Evolutionary conservation across 2,888 invertebrate species (phyloP).

Genomic region (Aphodius sticticus): DNA sequence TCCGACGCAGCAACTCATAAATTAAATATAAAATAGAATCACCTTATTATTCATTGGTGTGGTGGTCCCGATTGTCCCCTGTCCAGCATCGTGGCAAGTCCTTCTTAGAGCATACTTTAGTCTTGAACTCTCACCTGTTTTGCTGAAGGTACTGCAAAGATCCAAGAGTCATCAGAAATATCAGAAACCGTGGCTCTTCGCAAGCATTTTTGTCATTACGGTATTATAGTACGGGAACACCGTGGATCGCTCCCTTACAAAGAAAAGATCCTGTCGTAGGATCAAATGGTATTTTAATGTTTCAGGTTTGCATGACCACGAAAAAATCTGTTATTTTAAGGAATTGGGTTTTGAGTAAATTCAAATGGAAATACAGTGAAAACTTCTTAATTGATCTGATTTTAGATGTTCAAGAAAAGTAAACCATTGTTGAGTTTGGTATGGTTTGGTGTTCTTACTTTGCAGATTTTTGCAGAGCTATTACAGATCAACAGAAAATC

Average conservation of each 20-base stretch:
- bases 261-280: no score
- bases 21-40: slow-evolving; percentile 15
- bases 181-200: not conserved
- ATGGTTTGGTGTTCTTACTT: no score
- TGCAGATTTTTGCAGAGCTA: no score
- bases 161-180: slow-evolving; percentile 46
- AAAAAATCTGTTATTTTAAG: no score
- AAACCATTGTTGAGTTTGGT: no score
- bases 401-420: no score
- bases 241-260: not conserved
- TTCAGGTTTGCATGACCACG: no score
- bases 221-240: not conserved
- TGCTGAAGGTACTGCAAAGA: slow-evolving; percentile 50
- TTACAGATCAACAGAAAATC: no score
- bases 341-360: no score
- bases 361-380: no score
- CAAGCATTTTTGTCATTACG: not conserved
- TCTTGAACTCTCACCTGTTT: slow-evolving; percentile 51
- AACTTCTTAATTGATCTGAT: no score
- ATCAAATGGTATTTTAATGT: no score
- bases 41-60: not conserved
- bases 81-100: not conserved
- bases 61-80: not conserved
- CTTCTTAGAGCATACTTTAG: not conserved
- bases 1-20: slow-evolving; percentile 9